Conservation (phyloP, 2,113 vertebrate species). For the Cottus gobio region DNA sequence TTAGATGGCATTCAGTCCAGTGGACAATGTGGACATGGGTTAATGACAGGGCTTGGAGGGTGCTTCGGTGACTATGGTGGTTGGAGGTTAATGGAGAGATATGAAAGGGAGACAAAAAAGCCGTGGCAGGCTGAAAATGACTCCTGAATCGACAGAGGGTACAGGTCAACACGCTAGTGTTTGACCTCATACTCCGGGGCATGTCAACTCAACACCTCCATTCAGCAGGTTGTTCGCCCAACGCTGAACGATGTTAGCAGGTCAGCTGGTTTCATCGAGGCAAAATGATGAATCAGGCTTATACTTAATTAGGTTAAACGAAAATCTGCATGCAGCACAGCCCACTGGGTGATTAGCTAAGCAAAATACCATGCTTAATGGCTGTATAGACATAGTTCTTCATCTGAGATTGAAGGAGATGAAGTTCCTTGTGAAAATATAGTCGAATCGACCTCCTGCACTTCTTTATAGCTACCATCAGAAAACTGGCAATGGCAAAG, state of each 20-base stretch:
- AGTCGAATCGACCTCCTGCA: neutral
- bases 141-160: conserved; percentile 61
- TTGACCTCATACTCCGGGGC: conserved; percentile 67
- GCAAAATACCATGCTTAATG: conserved; percentile 50
- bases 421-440: neutral
- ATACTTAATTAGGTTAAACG: conserved; percentile 72
- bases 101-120: conserved; percentile 62
- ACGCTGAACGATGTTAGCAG: conserved; percentile 53
- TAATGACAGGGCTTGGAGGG: conserved; percentile 15
- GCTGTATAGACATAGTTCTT: conserved; percentile 10
- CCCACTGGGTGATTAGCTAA: conserved; percentile 64
- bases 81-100: conserved; percentile 69
- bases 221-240: conserved; percentile 72
- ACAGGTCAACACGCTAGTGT: conserved; percentile 66
- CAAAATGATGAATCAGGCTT: conserved; percentile 74
- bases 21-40: neutral
- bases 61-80: conserved; percentile 16
- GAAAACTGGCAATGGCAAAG: neutral
- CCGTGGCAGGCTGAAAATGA: conserved; percentile 63
- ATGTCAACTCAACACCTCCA: conserved; percentile 64
- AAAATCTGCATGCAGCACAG: conserved; percentile 64
- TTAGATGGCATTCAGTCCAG: conserved; percentile 16
- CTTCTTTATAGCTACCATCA: conserved; percentile 26
- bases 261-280: conserved; percentile 60
- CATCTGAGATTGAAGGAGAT: conserved; percentile 1